A percentile compares a stretch with the other conserved stretches of the same genome.
Evolutionary conservation across 2,113 vertebrate species (phyloP).

Genomic region (Aspidoscelis tigris): DNA sequence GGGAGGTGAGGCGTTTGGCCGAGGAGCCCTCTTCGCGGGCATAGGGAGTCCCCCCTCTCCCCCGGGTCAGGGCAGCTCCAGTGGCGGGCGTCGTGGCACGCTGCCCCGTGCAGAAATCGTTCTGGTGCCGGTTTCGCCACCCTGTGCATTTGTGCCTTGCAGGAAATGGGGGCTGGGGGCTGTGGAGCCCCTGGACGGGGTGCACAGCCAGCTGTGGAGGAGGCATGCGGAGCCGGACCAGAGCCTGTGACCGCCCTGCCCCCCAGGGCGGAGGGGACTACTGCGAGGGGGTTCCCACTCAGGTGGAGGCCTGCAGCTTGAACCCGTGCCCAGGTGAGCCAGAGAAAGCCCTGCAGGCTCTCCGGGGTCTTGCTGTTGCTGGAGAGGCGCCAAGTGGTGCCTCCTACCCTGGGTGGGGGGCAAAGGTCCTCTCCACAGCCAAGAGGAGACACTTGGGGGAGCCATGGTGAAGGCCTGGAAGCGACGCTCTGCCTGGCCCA

Average conservation of each 20-base stretch:
- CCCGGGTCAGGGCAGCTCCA: too few species aligned
- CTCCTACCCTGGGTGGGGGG: not conserved
- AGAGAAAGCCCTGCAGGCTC: not conserved
- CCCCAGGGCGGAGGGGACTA: conserved; percentile 81
- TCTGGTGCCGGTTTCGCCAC: too few species aligned
- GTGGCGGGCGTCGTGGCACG: too few species aligned
- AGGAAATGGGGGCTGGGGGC: conserved; percentile 85
- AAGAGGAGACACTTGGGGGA: too few species aligned
- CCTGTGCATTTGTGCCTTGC: not conserved
- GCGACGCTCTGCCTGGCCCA: too few species aligned
- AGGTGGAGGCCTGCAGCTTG: conserved; percentile 75
- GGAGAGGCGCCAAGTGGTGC: not conserved
- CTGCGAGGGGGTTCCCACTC: conserved; percentile 82
- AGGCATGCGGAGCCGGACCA: conserved; percentile 78
- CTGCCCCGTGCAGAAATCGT: too few species aligned
- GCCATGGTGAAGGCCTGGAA: too few species aligned
- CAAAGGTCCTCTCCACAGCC: not conserved
- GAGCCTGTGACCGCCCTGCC: conserved; percentile 80
- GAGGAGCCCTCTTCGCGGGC: too few species aligned
- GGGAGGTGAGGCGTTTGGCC: not conserved
- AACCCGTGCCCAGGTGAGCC: conserved; percentile 80
- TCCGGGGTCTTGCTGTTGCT: rapidly evolving
- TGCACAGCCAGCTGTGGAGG: conserved; percentile 89
- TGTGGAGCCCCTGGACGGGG: conserved; percentile 82
- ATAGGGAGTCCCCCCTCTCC: too few species aligned